Percentiles rank a stretch among this genome's conserved stretches.
Evolutionary conservation across 2,888 invertebrate genomes (phyloP).

Genomic region (Sinodicranocentrus sp.): DNA sequence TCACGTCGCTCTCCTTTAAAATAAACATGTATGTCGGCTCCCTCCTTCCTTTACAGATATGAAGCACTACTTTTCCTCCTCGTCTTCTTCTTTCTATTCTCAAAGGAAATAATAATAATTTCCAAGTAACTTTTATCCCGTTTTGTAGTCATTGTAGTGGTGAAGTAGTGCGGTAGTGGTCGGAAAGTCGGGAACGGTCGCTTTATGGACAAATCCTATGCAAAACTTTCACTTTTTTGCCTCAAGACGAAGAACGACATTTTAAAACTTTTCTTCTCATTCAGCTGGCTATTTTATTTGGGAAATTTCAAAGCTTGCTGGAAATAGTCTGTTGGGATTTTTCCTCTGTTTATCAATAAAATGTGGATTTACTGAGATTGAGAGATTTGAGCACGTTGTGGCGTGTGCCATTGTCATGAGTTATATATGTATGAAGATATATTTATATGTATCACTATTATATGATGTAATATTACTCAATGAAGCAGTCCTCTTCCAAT

Average conservation of each 20-base stretch:
- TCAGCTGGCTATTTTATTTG: background rate
- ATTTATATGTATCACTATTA: too few species aligned
- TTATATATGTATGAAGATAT: too few species aligned
- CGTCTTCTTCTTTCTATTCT: constrained; percentile 14
- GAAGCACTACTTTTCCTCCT: background rate
- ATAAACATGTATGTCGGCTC: background rate
- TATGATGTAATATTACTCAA: too few species aligned
- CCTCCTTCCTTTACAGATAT: background rate
- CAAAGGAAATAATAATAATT: constrained; percentile 50
- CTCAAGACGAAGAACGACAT: background rate
- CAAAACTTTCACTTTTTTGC: constrained; percentile 21
- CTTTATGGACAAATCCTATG: constrained; percentile 13
- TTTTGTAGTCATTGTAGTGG: background rate
- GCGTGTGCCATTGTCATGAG: too few species aligned
- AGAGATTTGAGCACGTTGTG: too few species aligned
- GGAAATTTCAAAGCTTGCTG: too few species aligned
- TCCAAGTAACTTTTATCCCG: constrained; percentile 32
- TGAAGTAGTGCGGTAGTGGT: background rate
- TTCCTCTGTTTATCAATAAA: too few species aligned
- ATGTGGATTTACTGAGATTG: too few species aligned
- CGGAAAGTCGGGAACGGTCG: constrained; percentile 2
- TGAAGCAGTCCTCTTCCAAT: too few species aligned
- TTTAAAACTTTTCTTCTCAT: constrained; percentile 17
- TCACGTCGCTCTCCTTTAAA: constrained; percentile 2
- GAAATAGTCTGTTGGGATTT: too few species aligned